Evolutionary conservation across 2,113 vertebrate species (phyloP), one percentile per base, ranked within the genome.

Genomic region (Lasiurus cinereus): DNA sequence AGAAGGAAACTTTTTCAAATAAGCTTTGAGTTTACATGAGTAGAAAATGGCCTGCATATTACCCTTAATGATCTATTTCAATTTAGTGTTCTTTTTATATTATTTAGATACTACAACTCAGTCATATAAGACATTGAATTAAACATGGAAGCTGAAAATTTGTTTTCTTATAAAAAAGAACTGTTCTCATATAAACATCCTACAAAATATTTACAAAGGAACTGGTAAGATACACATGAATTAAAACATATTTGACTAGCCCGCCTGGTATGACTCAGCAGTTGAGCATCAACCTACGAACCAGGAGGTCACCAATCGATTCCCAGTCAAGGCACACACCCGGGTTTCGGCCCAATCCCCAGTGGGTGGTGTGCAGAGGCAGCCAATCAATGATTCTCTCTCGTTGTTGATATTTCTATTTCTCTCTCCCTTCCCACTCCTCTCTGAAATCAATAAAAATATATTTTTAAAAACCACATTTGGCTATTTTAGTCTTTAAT

Each of bases 121-220:
- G 9, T 86, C 66, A 50, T n/a, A 19, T 15, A 43, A 82, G 94
- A 69, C 19, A 67, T 0, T n/a, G 69, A 88, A 43, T 50, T 74
- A 39, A 66, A 73, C 1, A n/a, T 5, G 8, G 9, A 12, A 64
- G 43, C 56, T 79, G 7, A 89, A 80, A 73, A 27, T 8, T 0
- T 70, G 64, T 84, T 67, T 72, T 88, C 48, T 50, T 56, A 54
- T 69, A 69, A 27, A 92, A 88, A 93, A 33, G 33, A 88, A 92
- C 64, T 72, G 14, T 36, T 83, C 46, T 90, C 50, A 73, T 33
- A 69, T 19, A 91, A 92, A 78, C 48, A 46, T 4, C 50, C n/a
- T 48, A 48, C 6, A 67, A 76, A 91, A 76, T 3, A 2, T 12
- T 86, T 73, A 78, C 39, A 69, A 48, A 48, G 56, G 82, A 89